These are phyloP conservation scores for Cynocephalus volans DNA, from an alignment of 2,113 vertebrate species.

Conservation along the genomic window DNA sequence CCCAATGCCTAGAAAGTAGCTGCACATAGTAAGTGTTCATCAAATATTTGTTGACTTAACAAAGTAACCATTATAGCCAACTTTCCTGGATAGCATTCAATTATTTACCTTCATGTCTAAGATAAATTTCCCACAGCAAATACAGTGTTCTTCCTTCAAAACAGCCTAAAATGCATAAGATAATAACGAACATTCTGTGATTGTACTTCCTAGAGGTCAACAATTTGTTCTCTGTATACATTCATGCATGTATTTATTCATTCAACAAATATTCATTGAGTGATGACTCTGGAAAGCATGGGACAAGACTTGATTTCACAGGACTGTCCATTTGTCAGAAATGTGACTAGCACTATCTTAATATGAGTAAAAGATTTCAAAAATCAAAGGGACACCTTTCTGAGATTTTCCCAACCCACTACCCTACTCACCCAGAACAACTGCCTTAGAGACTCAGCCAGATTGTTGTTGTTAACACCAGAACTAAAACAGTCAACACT, in stretches of 20 bases:
- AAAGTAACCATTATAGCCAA: not conserved
- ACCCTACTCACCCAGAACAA: not conserved
- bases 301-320: not conserved
- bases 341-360: not conserved
- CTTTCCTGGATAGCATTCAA: not conserved
- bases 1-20: not conserved
- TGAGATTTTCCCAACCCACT: not conserved
- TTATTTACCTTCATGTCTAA: not conserved
- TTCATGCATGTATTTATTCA: not conserved
- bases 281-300: not conserved
- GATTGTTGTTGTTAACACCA: not conserved
- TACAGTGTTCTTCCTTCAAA: not conserved
- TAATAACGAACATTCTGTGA: not conserved
- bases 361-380: not conserved
- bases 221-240: not conserved
- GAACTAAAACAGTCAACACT: not conserved
- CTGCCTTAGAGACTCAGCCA: not conserved
- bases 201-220: not conserved
- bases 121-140: not conserved
- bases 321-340: not conserved
- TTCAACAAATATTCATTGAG: not conserved
- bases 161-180: not conserved
- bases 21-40: not conserved
- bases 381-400: not conserved
- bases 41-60: not conserved